These are phyloP conservation scores for Elysia crispata DNA, from an alignment of 2,888 invertebrate species.

Conservation along the genomic window DNA sequence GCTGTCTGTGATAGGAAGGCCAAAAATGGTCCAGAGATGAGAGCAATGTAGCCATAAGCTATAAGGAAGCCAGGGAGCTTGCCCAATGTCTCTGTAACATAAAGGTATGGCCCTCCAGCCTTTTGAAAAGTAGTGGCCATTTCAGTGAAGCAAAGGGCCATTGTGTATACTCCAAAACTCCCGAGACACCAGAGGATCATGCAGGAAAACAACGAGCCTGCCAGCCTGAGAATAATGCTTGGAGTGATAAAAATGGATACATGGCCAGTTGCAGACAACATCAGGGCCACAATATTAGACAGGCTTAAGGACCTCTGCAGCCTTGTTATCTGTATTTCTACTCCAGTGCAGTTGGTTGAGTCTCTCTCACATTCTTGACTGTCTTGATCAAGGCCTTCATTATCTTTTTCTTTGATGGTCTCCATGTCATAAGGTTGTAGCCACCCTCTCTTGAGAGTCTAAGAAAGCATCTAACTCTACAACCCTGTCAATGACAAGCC, in stretches of 20 bases:
- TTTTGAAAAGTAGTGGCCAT: conserved; percentile 86
- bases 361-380: too few relatives aligned
- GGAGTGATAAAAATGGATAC: conserved; percentile 93
- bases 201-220: conserved; percentile 94
- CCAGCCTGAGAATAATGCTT: conserved; percentile 89
- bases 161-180: conserved; percentile 83
- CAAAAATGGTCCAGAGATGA: conserved; percentile 70
- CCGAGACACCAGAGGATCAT: conserved; percentile 96
- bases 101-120: conserved; percentile 89
- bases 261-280: conserved; percentile 53
- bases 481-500: too few relatives aligned
- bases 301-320: conserved; percentile 44
- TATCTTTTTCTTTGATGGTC: too few relatives aligned
- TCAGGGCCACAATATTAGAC: conserved; percentile 47
- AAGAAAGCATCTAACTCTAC: too few relatives aligned
- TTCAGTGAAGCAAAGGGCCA: conserved; percentile 86
- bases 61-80: conserved; percentile 80
- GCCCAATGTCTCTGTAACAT: conserved; percentile 70
- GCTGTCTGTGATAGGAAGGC: conserved; percentile 78
- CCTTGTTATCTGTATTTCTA: background rate
- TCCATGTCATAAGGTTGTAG: too few relatives aligned
- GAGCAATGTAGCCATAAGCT: conserved; percentile 78
- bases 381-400: too few relatives aligned
- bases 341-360: too few relatives aligned
- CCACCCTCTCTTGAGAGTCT: too few relatives aligned